These are phyloP conservation scores for Acanthornis magna DNA, from an alignment of 2,797 vertebrate species.

Conservation along the genomic window DNA sequence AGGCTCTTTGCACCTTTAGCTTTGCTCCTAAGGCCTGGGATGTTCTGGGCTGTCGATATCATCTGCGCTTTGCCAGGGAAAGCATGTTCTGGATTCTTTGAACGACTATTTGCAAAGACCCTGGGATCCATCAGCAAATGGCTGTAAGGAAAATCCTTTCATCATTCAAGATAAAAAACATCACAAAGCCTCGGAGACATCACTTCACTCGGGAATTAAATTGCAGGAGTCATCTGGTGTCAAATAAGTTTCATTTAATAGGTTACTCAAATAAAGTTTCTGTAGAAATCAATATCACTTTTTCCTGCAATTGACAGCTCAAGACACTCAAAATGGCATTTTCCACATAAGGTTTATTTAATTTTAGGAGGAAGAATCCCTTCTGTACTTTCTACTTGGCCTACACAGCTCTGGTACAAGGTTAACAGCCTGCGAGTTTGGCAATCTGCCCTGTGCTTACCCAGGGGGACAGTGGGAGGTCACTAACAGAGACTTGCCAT, in stretches of 20 bases:
- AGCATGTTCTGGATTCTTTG: not conserved
- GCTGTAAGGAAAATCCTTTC: slow-evolving; percentile 38
- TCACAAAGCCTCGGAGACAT: slow-evolving; percentile 40
- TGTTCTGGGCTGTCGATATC: not conserved
- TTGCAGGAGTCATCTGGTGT: slow-evolving; percentile 55
- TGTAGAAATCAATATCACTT: slow-evolving; percentile 69
- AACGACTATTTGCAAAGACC: not conserved
- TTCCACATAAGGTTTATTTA: slow-evolving; percentile 52
- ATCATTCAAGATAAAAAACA: slow-evolving; percentile 24
- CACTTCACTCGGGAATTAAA: slow-evolving; percentile 55
- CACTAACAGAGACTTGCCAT: not conserved
- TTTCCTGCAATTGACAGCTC: slow-evolving; percentile 59
- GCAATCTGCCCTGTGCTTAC: not conserved
- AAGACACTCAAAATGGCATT: slow-evolving; percentile 56
- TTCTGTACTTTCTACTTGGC: not conserved
- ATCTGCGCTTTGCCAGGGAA: not conserved
- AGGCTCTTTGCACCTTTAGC: not conserved
- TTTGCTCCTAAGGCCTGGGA: not conserved
- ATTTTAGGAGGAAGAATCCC: slow-evolving; percentile 19
- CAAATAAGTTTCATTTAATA: slow-evolving; percentile 67
- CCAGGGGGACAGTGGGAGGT: not conserved
- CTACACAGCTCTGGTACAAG: not conserved
- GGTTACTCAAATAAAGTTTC: slow-evolving; percentile 63
- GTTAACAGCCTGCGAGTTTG: not conserved
- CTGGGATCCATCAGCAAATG: not conserved